These are phyloP conservation scores for Gobiocypris rarus DNA, from an alignment of 2,113 vertebrate species.

Conservation along the genomic window DNA sequence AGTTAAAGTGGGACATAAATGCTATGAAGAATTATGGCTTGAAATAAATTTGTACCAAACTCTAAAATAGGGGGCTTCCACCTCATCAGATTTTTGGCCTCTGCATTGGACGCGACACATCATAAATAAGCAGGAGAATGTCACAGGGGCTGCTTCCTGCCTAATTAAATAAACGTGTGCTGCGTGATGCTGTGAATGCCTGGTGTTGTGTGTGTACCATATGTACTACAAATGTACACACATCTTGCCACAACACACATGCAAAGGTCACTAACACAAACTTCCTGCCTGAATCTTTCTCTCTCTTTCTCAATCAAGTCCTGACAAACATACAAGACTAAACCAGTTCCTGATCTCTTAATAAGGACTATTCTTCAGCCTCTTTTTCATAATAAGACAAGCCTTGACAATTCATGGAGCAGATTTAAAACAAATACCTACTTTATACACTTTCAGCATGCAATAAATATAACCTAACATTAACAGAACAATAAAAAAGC, in stretches of 20 bases:
- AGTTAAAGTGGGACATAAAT: slow-evolving; percentile 54
- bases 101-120: slow-evolving; percentile 67
- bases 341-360: slow-evolving; percentile 61
- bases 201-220: slow-evolving; percentile 65
- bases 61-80: slow-evolving; percentile 60
- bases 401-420: slow-evolving; percentile 1
- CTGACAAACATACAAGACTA: slow-evolving; percentile 45
- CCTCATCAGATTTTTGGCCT: slow-evolving; percentile 57
- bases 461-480: not conserved
- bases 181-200: slow-evolving; percentile 58
- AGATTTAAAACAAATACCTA: not conserved
- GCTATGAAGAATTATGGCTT: slow-evolving; percentile 61
- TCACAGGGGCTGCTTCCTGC: slow-evolving; percentile 69
- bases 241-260: slow-evolving; percentile 45
- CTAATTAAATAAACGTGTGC: slow-evolving; percentile 74
- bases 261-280: slow-evolving; percentile 29
- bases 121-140: slow-evolving; percentile 74
- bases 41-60: slow-evolving; percentile 57
- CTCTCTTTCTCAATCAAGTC: slow-evolving; percentile 46
- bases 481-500: not conserved
- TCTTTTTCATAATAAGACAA: slow-evolving; percentile 27
- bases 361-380: slow-evolving; percentile 45
- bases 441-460: not conserved
- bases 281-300: slow-evolving; percentile 36
- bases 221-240: slow-evolving; percentile 56